Conservation (phyloP, 2,888 invertebrate species). For the Trisateles emortualis region DNA sequence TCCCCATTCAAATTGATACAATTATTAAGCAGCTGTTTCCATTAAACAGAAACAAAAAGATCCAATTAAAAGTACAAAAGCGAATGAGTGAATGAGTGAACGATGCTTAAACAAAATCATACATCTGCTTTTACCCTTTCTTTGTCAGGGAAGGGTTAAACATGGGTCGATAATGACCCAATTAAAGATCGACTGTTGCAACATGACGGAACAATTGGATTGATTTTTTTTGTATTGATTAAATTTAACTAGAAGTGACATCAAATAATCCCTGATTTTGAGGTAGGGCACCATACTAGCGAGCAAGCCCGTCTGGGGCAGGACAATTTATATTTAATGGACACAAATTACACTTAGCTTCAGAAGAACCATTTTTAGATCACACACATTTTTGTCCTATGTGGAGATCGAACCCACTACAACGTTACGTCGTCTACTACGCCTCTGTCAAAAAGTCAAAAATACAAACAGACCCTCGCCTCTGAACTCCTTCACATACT, state of each 20-base stretch:
- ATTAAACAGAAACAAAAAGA: constrained; percentile 59
- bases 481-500: too few species aligned
- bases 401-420: too few species aligned
- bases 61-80: constrained; percentile 69
- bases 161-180: constrained; percentile 66
- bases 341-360: too few species aligned
- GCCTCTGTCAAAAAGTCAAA: too few species aligned
- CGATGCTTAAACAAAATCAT: constrained; percentile 74
- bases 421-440: too few species aligned
- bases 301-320: too few species aligned
- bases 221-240: constrained; percentile 21
- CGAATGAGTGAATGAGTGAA: constrained; percentile 48
- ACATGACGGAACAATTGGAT: constrained; percentile 54
- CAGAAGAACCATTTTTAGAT: too few species aligned
- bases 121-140: constrained; percentile 80
- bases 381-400: too few species aligned
- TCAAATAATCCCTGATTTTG: too few species aligned
- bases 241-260: not conserved
- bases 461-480: too few species aligned
- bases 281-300: too few species aligned
- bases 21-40: constrained; percentile 64
- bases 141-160: constrained; percentile 57
- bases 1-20: constrained; percentile 37
- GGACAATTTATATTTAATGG: too few species aligned
- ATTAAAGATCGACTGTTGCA: constrained; percentile 63